Evolutionary conservation across 2,113 vertebrate genomes (phyloP).

Genomic region (Amblyopsis rosae): DNA sequence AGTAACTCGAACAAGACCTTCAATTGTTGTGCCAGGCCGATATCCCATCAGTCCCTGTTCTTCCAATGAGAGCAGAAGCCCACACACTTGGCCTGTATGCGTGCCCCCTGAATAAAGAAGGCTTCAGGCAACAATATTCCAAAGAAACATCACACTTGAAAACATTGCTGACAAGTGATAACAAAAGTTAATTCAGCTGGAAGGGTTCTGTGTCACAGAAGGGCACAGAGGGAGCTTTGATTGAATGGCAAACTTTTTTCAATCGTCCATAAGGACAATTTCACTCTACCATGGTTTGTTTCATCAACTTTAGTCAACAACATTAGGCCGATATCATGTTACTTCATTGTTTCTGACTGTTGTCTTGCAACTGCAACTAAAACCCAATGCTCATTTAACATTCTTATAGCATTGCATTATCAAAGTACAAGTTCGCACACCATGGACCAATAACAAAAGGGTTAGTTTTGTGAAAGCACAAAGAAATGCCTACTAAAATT

Average conservation of each 20-base stretch:
- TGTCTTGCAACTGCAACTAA: constrained; percentile 2
- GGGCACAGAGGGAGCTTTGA: constrained; percentile 59
- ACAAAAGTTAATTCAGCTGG: constrained; percentile 64
- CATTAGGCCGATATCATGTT: constrained; percentile 29
- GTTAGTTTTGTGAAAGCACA: constrained; percentile 18
- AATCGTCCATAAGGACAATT: constrained; percentile 35
- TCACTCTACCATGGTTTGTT: constrained; percentile 23
- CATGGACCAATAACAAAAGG: constrained; percentile 2
- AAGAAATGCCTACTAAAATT: constrained; percentile 24
- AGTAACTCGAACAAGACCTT: constrained; percentile 47
- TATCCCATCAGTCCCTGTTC: constrained; percentile 41
- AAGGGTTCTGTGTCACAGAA: constrained; percentile 53
- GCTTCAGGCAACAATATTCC: constrained; percentile 61
- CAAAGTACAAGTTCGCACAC: constrained; percentile 24
- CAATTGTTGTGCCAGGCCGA: constrained; percentile 57
- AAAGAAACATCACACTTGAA: constrained; percentile 61
- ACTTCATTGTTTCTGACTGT: constrained; percentile 1
- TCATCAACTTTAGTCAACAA: constrained; percentile 29
- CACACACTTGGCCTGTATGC: constrained; percentile 32
- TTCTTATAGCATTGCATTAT: constrained; percentile 4
- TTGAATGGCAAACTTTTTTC: constrained; percentile 44
- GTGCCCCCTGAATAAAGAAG: constrained; percentile 40
- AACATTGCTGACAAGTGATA: constrained; percentile 71
- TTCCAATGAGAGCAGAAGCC: constrained; percentile 46
- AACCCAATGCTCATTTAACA: constrained; percentile 6